These are phyloP conservation scores for Hystrix brachyura DNA, from an alignment of 2,113 vertebrate genomes.

Conservation along the genomic window DNA sequence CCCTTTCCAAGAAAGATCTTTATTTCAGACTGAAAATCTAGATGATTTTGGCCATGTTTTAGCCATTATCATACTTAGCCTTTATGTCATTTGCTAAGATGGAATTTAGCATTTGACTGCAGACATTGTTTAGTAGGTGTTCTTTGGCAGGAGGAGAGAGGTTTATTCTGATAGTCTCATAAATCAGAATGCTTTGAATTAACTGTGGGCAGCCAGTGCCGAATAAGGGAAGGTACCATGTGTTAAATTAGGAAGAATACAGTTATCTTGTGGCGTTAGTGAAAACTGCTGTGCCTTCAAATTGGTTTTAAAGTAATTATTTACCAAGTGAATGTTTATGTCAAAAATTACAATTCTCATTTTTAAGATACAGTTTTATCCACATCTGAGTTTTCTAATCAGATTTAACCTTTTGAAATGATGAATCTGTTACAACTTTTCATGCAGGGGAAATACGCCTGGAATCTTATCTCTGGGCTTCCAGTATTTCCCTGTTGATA, in stretches of 20 bases:
- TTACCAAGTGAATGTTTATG: conserved; percentile 20
- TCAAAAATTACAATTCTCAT: background rate
- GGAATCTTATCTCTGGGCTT: background rate
- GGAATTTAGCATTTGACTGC: background rate
- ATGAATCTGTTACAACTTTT: conserved; percentile 35
- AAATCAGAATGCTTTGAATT: conserved; percentile 35
- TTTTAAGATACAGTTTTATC: conserved; percentile 54
- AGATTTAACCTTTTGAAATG: conserved; percentile 20
- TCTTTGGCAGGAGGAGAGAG: background rate
- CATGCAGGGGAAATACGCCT: background rate
- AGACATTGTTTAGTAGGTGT: background rate
- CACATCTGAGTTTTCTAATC: conserved; percentile 12
- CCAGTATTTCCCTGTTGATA: background rate
- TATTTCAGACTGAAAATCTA: conserved; percentile 28
- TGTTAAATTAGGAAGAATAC: background rate
- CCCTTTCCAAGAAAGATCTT: conserved; percentile 66
- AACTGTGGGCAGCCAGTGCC: background rate
- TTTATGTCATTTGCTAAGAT: conserved; percentile 9
- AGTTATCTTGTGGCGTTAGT: background rate
- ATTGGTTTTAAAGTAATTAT: conserved; percentile 18
- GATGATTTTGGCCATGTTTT: conserved; percentile 2
- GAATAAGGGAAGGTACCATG: background rate
- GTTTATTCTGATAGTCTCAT: conserved; percentile 1
- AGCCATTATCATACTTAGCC: background rate
- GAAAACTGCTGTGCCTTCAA: background rate